Conservation (phyloP, 2,113 vertebrate species). For the Tamias sibiricus region DNA sequence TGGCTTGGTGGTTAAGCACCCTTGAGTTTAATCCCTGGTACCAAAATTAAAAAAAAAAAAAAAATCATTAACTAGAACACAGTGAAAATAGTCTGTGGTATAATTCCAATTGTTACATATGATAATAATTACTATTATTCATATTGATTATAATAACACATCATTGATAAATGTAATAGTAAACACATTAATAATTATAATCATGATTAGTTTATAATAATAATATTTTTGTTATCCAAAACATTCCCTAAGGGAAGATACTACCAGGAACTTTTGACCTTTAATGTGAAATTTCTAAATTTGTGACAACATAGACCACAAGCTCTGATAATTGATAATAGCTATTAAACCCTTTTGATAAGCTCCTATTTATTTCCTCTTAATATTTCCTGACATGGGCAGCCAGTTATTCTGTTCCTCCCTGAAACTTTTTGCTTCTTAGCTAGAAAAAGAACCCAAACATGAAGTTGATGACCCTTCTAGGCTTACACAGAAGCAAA, state of each 20-base stretch:
- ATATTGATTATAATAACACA: too few species aligned
- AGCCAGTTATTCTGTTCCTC: neutral
- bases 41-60: too few species aligned
- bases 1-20: too few species aligned
- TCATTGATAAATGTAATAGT: too few species aligned
- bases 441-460: neutral
- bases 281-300: neutral
- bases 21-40: too few species aligned
- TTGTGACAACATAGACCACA: neutral
- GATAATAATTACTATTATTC: too few species aligned
- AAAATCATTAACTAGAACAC: neutral
- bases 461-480: neutral
- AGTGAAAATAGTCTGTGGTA: neutral
- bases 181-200: too few species aligned
- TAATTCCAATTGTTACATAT: neutral
- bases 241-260: neutral
- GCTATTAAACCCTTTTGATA: neutral
- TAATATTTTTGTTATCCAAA: neutral
- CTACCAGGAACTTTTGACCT: neutral
- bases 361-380: neutral
- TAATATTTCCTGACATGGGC: neutral
- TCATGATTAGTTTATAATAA: neutral
- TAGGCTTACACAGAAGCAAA: neutral
- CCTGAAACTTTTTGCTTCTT: neutral
- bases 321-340: neutral